Percentiles rank a stretch among this genome's conserved stretches.
Evolutionary conservation across 2,888 invertebrate species (phyloP).

Genomic region (Coremacera marginata): DNA sequence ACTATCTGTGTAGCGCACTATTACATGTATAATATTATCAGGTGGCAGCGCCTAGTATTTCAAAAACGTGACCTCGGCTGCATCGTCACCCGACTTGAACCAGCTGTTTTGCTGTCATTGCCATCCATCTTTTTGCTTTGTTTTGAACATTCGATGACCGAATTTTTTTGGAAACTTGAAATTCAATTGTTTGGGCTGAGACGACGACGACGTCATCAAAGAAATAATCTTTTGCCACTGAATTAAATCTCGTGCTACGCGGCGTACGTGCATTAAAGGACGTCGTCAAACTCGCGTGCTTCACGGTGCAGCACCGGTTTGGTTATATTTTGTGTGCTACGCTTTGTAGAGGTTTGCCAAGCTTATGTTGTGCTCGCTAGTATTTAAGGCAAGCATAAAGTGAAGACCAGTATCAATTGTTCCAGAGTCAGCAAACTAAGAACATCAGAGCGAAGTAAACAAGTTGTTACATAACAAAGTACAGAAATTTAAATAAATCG

Average conservation of each 20-base stretch:
- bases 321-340: not conserved
- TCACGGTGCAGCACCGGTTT: not conserved
- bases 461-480: constrained; percentile 42
- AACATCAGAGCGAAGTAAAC: constrained; percentile 33
- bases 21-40: too few relatives aligned
- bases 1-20: too few relatives aligned
- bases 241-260: not conserved
- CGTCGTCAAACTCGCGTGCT: constrained; percentile 30
- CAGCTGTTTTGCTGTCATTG: constrained; percentile 23
- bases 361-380: not conserved
- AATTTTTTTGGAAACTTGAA: not conserved
- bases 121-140: not conserved
- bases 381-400: constrained; percentile 31
- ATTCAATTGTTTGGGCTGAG: not conserved
- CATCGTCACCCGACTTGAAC: not conserved
- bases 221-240: not conserved
- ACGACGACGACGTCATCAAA: not conserved
- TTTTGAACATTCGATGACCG: not conserved
- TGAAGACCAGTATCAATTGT: not conserved
- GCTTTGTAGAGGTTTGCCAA: not conserved
- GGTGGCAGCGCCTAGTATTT: constrained; percentile 3
- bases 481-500: not conserved
- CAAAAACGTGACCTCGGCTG: constrained; percentile 16
- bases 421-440: constrained; percentile 41
- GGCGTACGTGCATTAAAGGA: constrained; percentile 48